Percentiles rank a stretch among this genome's conserved stretches.
These are phyloP conservation scores for Coecobrya sp. DNA, from an alignment of 2,888 invertebrate genomes.

Conservation along the genomic window DNA sequence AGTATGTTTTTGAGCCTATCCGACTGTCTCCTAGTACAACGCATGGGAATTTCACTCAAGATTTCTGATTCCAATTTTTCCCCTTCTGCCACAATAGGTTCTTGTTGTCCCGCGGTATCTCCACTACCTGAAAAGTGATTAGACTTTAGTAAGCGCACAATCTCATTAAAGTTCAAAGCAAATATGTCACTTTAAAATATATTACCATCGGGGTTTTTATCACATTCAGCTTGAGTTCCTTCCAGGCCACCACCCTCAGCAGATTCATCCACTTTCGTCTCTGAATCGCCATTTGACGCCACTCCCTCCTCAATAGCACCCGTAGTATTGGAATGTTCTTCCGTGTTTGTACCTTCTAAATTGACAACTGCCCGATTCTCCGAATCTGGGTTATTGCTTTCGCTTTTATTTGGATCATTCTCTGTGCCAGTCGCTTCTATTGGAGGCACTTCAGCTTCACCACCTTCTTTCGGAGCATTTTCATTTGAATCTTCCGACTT, in stretches of 20 bases:
- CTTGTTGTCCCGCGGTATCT: not conserved
- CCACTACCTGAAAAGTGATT: not conserved
- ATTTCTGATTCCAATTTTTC: slow-evolving; percentile 61
- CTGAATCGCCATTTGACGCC: not conserved
- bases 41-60: slow-evolving; percentile 68
- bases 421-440: not conserved
- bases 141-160: too few species aligned
- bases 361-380: not conserved
- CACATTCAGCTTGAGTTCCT: not conserved
- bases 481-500: not conserved
- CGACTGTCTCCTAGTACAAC: slow-evolving; percentile 69
- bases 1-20: slow-evolving; percentile 65
- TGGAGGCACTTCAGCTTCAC: not conserved
- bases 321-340: slow-evolving; percentile 1
- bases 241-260: too few species aligned
- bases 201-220: not conserved
- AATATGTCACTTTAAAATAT: not conserved
- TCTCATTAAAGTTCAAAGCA: too few species aligned
- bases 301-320: not conserved
- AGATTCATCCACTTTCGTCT: not conserved
- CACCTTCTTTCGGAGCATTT: not conserved
- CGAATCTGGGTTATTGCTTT: not conserved
- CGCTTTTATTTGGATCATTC: not conserved
- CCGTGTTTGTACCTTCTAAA: not conserved
- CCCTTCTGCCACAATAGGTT: not conserved